phyloP scores from a whole-genome alignment of 2,888 invertebrate genomes.

The Ormyrus rosae region DNA sequence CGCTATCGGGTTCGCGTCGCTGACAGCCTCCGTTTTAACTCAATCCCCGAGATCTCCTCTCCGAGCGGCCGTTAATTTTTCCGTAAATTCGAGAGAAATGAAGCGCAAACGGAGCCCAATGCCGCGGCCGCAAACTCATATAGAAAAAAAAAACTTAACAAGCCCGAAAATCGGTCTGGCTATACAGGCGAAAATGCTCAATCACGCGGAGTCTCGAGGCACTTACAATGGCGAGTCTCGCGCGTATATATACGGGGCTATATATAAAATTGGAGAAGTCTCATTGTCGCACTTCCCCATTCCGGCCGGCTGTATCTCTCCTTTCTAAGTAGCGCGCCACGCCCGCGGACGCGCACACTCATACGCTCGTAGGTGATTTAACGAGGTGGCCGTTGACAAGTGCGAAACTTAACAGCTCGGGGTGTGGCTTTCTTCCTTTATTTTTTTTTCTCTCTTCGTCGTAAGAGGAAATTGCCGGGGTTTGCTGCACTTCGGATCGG shows the following conservation, averaged over 20 bases:
- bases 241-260: background rate
- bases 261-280: slow-evolving; percentile 22
- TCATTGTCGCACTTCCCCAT: slow-evolving; percentile 31
- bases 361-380: background rate
- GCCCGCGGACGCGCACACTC: slow-evolving; percentile 31
- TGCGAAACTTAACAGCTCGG: slow-evolving; percentile 46
- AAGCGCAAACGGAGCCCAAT: no score
- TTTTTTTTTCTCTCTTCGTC: background rate
- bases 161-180: background rate
- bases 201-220: slow-evolving; percentile 9
- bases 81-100: no score
- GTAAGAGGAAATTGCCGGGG: slow-evolving; percentile 29
- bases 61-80: no score
- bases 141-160: background rate
- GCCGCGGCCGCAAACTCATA: no score
- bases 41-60: no score
- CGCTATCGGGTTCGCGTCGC: background rate
- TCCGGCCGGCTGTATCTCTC: slow-evolving; percentile 4
- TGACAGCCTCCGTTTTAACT: no score
- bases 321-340: slow-evolving; percentile 26
- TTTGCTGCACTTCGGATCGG: background rate
- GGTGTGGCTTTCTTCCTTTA: slow-evolving; percentile 36
- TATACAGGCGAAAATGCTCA: background rate
- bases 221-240: background rate
- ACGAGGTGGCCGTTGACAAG: slow-evolving; percentile 44